Base-by-base conservation (phyloP, 2,888 invertebrate species). In the Sminthurinus aureus region DNA sequence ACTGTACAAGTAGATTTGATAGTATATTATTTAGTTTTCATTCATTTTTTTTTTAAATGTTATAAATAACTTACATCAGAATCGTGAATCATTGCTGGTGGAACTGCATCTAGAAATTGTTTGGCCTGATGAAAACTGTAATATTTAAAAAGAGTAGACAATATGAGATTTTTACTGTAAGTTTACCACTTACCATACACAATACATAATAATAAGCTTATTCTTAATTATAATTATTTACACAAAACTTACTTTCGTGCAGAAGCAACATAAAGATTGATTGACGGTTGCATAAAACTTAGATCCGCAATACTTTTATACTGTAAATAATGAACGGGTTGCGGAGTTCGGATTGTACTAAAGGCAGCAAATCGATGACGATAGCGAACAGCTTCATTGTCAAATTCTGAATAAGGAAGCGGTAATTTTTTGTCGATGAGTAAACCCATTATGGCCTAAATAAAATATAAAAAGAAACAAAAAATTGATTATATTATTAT, bases 361-460 rank as follows among this genome's bases (percentile, higher is more conserved):
- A 98, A 96, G 0, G 98, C 96, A 9, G 95, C 94, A 91, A 99
- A 96, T 80, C 98, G 93, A 89, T 98, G 98, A 90, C 97, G 96
- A 90, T 98, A 99, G 69, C 98, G 94, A 6, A 98, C 97, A 89
- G 96, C 94, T 90, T 98, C 97, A 90, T 94, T 96, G 91, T 98
- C 98, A 91, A 98, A 98, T 96, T 95, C 38, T 8, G 95, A 94
- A 89, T 95, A 93, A 0, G 98, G 98, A 90, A 95, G 93, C 69
- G 90, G 90, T 88, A 98, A 93, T 90, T 96, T 96, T 83, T 95
- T 95, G 90, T 97, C 96, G 90, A 96, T 92, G 87, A 95, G 94
- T 89, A 98, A 94, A 0, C 96, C 98, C 81, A 96, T 94, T 89
- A 98, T 92, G n/a, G 97, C 97, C 95, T 96, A 91, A 24, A 71